Conservation (phyloP, 2,113 vertebrate genomes). For the Phycodurus eques region DNA sequence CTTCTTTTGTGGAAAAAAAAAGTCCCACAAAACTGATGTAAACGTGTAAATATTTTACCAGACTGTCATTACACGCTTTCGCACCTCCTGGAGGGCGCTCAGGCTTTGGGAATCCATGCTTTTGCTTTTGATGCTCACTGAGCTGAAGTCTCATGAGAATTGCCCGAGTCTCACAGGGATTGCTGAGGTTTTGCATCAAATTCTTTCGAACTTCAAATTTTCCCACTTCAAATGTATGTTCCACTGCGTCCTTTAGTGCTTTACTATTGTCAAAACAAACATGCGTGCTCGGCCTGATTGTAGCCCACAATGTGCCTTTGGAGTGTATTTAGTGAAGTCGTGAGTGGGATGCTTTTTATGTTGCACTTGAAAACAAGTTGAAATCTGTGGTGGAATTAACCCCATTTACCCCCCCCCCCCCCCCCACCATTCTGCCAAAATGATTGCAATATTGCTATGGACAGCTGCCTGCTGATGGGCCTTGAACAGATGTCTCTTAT, state of each 20-base stretch:
- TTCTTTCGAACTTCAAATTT: slow-evolving; percentile 3
- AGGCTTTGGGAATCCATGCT: too few species aligned
- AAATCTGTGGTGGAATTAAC: slow-evolving; percentile 37
- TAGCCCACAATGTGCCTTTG: slow-evolving; percentile 31
- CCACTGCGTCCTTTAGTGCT: slow-evolving; percentile 16
- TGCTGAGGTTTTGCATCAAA: neutral
- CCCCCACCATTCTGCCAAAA: slow-evolving; percentile 4
- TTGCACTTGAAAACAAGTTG: slow-evolving; percentile 15
- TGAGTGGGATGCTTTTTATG: slow-evolving; percentile 23
- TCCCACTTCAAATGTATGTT: neutral
- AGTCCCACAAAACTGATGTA: too few species aligned
- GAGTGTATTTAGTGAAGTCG: slow-evolving; percentile 33
- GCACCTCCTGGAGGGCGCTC: too few species aligned
- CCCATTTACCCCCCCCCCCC: too few species aligned
- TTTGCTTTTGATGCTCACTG: too few species aligned
- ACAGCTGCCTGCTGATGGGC: slow-evolving; percentile 40
- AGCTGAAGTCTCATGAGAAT: too few species aligned
- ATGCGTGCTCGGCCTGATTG: slow-evolving; percentile 33
- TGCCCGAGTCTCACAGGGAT: too few species aligned
- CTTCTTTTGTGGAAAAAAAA: too few species aligned
- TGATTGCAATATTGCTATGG: slow-evolving; percentile 20
- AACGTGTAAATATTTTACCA: too few species aligned
- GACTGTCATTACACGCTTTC: too few species aligned
- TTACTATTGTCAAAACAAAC: slow-evolving; percentile 31
- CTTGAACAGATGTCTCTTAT: slow-evolving; percentile 23